Conservation (phyloP, 2,888 invertebrate genomes). For the Autographa gamma region DNA sequence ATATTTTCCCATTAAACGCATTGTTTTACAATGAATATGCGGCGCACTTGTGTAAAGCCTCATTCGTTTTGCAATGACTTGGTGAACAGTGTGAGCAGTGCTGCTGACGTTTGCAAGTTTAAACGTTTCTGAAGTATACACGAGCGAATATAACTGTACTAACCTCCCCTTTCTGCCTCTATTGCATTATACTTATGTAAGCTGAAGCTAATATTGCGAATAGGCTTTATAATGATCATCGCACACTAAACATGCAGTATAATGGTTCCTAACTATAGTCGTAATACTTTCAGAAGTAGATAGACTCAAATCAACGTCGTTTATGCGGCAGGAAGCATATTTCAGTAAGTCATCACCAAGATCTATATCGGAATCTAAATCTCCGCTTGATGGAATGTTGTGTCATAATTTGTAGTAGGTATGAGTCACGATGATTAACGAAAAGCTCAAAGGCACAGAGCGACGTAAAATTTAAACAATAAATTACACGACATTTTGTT, state of each 20-base stretch:
- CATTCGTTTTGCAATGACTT: conserved; percentile 74
- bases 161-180: conserved; percentile 31
- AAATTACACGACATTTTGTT: no score
- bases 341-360: conserved; percentile 5
- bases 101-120: conserved; percentile 41
- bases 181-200: conserved; percentile 51
- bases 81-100: conserved; percentile 11
- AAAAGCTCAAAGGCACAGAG: background rate
- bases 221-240: conserved; percentile 48
- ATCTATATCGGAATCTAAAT: background rate
- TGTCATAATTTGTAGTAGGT: background rate
- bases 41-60: conserved; percentile 78
- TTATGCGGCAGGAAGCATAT: conserved; percentile 40
- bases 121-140: conserved; percentile 57
- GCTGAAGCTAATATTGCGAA: conserved; percentile 44
- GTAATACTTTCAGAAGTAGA: conserved; percentile 52
- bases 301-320: conserved; percentile 43
- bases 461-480: no score
- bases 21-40: conserved; percentile 75
- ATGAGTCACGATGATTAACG: conserved; percentile 12
- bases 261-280: conserved; percentile 47
- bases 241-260: conserved; percentile 46
- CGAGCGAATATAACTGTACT: conserved; percentile 48
- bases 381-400: background rate
- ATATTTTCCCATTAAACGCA: conserved; percentile 80